Evolutionary conservation across 2,888 invertebrate genomes (phyloP), one percentile per base, ranked within the genome.

Genomic region (Poecilobothrus nobilitatus): DNA sequence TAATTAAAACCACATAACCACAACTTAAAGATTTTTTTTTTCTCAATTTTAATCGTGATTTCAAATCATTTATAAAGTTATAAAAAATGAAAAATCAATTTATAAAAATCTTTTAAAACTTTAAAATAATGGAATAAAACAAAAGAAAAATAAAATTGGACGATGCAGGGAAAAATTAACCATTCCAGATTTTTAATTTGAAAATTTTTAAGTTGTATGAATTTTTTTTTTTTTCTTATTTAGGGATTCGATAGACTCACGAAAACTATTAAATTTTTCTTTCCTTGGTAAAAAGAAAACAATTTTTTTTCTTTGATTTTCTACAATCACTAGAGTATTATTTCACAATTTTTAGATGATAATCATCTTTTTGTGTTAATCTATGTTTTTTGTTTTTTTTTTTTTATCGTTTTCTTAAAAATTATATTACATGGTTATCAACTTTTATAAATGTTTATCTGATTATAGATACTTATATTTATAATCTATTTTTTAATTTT

Each of bases 1-100:
- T 53, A 53, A 53, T 53, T 53, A 53, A 53, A 53, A 53, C 53
- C 53, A 53, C 53, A 53, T 5, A 53, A 53, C 53, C 53, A n/a
- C 53, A 53, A 53, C 18, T 12, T n/a, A 44, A 44, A 44, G 6
- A 15, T n/a, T n/a, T n/a, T n/a, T n/a, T n/a, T 41, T 41, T 18
- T 6, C 6, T 18, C n/a, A 53, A 53, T 53, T 53, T 53, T 53
- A 53, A 53, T 53, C 53, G 53, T 53, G 53, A 53, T 53, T 27
- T 53, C 53, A 53, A 53, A 53, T 53, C 15, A 53, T 53, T 53
- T 53, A 53, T 12, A 53, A 53, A 18, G 18, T 15, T 18, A 53
- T 12, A 44, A 44, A 7, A 12, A 44, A 44, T 53, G 18, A 53
- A 53, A 53, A 37, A 37, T 37, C 37, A 37, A 37, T 37, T 53